Evolutionary conservation across 2,797 vertebrate genomes (phyloP), one percentile per base, ranked within the genome.

Genomic region (Craterocephalus amniculus): DNA sequence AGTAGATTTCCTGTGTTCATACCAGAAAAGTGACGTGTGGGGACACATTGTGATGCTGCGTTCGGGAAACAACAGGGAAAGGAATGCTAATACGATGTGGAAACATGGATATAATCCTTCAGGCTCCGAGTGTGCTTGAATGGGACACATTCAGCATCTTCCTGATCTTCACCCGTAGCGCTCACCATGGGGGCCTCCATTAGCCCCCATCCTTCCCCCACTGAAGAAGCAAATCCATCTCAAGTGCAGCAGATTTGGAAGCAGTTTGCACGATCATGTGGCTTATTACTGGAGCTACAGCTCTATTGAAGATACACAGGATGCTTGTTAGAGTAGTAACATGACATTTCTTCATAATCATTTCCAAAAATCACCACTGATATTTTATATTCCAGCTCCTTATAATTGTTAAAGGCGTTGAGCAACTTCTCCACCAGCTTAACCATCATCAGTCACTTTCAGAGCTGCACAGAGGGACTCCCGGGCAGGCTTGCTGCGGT

Each of bases 11-110:
- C 80, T 74, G 57, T 70, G 6, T 54, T 70, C 83, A 87, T 87
- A 77, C 83, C 84, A 80, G 63, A 85, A 62, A 64, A 51, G 59
- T 89, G 85, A 89, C 62, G 59, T 40, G 63, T 40, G 63, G 67
- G 63, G 32, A 62, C 63, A 61, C 62, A 59, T 1, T 29, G 45
- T 29, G 63, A 61, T 63, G 57, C 70, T 74, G 22, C 26, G 35
- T 63, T 32, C 11, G 18, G 51, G n/a, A 49, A 29, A 32, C 1
- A 16, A 48, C 11, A 5, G 22, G 22, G 22, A 12, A 51, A 11
- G 12, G 22, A 26, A 51, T 7, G 1, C 5, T 22, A 11, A 51
- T 0, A 22, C 3, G 4, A 11, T 51, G 22, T 22, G n/a, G 48
- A 49, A 51, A 22, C 10, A 51, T 26, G 48, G 1, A 48, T 12